These are phyloP conservation scores for Ptyas mucosa DNA, from an alignment of 2,113 vertebrate genomes.

Conservation along the genomic window DNA sequence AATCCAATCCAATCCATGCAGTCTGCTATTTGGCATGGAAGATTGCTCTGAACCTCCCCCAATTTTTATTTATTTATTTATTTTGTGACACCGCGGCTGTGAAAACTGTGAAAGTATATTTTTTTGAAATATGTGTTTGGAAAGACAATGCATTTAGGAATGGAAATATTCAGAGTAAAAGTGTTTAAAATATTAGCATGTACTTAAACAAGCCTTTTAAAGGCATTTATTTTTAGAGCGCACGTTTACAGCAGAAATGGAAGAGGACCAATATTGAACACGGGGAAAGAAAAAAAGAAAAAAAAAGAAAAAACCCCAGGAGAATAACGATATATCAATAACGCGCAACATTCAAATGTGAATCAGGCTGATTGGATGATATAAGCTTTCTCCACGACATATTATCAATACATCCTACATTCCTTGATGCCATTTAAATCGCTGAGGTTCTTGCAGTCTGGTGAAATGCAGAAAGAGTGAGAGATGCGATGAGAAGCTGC, in stretches of 20 bases:
- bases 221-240: not conserved
- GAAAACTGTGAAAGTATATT: not conserved
- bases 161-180: not conserved
- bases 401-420: not conserved
- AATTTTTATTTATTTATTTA: not conserved
- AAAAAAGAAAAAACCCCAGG: not conserved
- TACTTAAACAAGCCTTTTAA: not conserved
- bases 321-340: not conserved
- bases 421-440: not conserved
- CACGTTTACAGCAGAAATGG: not conserved
- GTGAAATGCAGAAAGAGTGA: not conserved
- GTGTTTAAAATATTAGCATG: not conserved
- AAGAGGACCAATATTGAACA: not conserved
- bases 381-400: not conserved
- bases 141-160: not conserved
- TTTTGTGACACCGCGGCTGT: not conserved
- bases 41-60: not conserved
- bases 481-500: not conserved
- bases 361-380: not conserved
- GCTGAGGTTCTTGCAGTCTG: not conserved
- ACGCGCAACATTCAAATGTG: not conserved
- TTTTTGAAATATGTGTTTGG: not conserved
- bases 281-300: not conserved
- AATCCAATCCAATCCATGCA: not conserved
- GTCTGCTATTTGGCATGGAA: not conserved